phyloP scores from a whole-genome alignment of 2,888 invertebrate species.

The Ametastegia equiseti region DNA sequence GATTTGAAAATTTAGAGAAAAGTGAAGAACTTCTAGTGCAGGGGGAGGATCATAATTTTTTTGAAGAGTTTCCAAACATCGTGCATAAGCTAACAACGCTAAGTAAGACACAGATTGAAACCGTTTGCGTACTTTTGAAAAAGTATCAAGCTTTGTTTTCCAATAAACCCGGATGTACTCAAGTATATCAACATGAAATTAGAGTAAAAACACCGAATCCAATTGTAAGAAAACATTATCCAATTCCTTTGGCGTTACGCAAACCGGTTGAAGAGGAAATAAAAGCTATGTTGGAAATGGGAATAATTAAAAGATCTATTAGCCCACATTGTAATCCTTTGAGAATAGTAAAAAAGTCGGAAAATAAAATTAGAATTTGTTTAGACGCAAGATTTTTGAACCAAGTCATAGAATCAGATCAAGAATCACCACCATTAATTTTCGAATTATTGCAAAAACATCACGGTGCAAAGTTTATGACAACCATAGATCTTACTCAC shows the following conservation, averaged over 20 bases:
- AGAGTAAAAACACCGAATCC: constrained; percentile 56
- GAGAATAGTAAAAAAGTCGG: constrained; percentile 60
- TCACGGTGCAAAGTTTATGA: constrained; percentile 53
- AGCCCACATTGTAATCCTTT: constrained; percentile 61
- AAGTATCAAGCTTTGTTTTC: constrained; percentile 54
- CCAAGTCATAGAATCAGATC: constrained; percentile 57
- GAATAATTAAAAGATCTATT: constrained; percentile 59
- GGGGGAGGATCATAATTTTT: constrained; percentile 37
- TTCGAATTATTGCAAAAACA: constrained; percentile 54
- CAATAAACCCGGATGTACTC: constrained; percentile 57
- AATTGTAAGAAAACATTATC: constrained; percentile 59
- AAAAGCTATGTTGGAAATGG: constrained; percentile 57
- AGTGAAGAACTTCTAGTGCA: too few species aligned
- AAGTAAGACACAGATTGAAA: neutral
- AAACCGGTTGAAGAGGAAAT: constrained; percentile 57
- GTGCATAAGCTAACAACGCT: constrained; percentile 22
- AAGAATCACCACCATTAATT: constrained; percentile 54
- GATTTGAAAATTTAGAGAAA: too few species aligned
- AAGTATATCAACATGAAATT: constrained; percentile 59
- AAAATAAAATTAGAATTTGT: constrained; percentile 60
- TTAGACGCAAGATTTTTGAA: constrained; percentile 63
- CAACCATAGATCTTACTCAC: constrained; percentile 54
- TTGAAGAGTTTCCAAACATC: constrained; percentile 10
- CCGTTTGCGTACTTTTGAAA: neutral
- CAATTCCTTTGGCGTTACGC: constrained; percentile 60